Percentiles rank a stretch among this genome's conserved stretches.
Evolutionary conservation across 2,888 invertebrate species (phyloP).

Genomic region (Catocala nupta): DNA sequence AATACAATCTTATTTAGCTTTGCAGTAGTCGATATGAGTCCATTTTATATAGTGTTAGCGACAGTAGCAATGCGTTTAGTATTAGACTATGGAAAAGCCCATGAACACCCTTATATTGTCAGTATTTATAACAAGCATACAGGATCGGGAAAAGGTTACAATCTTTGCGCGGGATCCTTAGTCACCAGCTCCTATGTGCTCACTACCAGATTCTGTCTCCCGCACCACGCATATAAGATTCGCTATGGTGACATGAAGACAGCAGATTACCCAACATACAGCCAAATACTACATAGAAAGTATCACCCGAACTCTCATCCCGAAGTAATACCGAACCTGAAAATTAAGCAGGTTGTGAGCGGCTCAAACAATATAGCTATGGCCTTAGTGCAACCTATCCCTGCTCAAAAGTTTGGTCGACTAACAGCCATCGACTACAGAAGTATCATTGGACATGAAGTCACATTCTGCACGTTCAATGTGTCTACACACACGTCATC

Average conservation of each 20-base stretch:
- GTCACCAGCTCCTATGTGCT: not conserved
- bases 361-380: slow-evolving; percentile 7
- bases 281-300: not conserved
- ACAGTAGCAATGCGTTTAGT: slow-evolving; percentile 1
- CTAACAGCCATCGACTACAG: slow-evolving; percentile 1
- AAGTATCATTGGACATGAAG: not conserved
- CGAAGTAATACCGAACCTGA: not conserved
- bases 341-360: not conserved
- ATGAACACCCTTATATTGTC: not conserved
- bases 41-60: slow-evolving; percentile 18
- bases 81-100: not conserved
- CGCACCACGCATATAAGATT: slow-evolving; percentile 4
- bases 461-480: not conserved
- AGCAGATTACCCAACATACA: not conserved
- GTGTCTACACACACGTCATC: not conserved
- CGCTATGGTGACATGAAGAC: not conserved
- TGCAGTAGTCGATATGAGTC: slow-evolving; percentile 25
- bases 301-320: slow-evolving; percentile 1
- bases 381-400: not conserved
- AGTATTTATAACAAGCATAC: slow-evolving; percentile 6
- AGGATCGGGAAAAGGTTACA: not conserved
- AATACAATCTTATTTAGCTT: slow-evolving; percentile 28
- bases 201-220: not conserved
- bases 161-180: not conserved
- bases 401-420: not conserved